Conservation (phyloP, 2,113 vertebrate species). For the Copsychus sechellarum region DNA sequence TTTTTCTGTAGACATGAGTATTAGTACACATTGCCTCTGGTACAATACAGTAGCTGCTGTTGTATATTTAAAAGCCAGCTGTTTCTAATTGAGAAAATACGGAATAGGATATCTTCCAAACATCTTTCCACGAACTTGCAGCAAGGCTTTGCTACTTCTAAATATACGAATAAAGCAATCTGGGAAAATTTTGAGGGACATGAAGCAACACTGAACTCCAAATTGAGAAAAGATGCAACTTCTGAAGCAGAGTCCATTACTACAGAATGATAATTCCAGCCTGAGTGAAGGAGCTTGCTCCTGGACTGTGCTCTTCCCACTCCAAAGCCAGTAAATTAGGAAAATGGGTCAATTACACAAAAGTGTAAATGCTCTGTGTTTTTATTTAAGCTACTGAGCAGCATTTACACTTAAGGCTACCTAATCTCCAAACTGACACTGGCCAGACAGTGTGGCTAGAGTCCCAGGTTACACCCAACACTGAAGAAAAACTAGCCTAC, state of each 20-base stretch:
- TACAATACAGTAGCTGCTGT: constrained; percentile 51
- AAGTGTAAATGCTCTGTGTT: neutral
- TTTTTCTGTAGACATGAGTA: neutral
- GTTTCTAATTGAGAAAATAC: constrained; percentile 33
- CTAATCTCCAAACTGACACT: neutral
- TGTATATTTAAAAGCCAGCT: constrained; percentile 12
- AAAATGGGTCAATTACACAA: neutral
- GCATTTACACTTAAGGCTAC: neutral
- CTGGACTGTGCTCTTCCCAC: neutral
- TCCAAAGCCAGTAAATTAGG: neutral
- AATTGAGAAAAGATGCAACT: neutral
- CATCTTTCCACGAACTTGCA: neutral
- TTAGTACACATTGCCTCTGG: neutral
- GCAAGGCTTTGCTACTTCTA: neutral
- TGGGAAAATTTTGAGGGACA: neutral
- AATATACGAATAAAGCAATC: neutral
- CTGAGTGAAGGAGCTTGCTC: neutral
- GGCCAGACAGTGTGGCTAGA: neutral
- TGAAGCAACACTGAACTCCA: neutral
- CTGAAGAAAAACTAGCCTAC: neutral
- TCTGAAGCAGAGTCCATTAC: neutral
- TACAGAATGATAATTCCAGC: neutral
- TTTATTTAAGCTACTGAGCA: neutral
- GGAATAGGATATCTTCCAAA: constrained; percentile 42
- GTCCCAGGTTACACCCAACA: neutral